Base-by-base conservation (phyloP, 2,888 invertebrate genomes). In the Brenthis ino region DNA sequence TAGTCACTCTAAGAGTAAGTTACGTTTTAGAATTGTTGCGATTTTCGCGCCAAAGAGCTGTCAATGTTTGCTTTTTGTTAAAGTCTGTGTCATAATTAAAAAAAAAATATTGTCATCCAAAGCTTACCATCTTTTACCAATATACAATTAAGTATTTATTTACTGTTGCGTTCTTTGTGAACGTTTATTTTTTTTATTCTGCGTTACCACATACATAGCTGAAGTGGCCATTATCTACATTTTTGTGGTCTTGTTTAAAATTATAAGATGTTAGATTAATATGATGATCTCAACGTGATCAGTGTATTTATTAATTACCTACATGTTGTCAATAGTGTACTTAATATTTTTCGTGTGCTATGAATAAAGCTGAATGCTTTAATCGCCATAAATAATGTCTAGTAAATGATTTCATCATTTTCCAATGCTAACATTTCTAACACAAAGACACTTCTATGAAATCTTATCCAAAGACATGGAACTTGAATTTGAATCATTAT, bases 231-330 rank as follows among this genome's bases (percentile, higher is more conserved):
- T 90, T 83, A 84, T 88, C 86, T 81, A 80, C 77, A 85, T 81
- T 79, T 76, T 76, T 58, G 73, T 81, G 77, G 74, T 76, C 74
- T 81, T 77, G 82, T 86, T 87, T 85, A 85, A 87, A 87, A 84
- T 82, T 81, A 76, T 89, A 87, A 85, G 82, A 77, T 80, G 79
- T 89, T 91, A 91, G 89, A 85, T 79, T 90, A 89, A 87, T 85
- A 85, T 85, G 79, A 82, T 84, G 92, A 93, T 93, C 92, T 93
- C 92, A 92, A 90, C 84, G 88, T 86, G 92, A 91, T 93, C 92
- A 92, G 85, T 91, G 91, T 92, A 90, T 91, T 90, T 89, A 88
- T 89, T 87, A 83, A 88, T 90, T 85, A 43, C 37, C 37, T 43
- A 85, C 85, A 83, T 88, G 85, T 89, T 87, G 85, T 89, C 87